Base-by-base conservation (phyloP, 2,888 invertebrate genomes). In the Meandrusa payeni region DNA sequence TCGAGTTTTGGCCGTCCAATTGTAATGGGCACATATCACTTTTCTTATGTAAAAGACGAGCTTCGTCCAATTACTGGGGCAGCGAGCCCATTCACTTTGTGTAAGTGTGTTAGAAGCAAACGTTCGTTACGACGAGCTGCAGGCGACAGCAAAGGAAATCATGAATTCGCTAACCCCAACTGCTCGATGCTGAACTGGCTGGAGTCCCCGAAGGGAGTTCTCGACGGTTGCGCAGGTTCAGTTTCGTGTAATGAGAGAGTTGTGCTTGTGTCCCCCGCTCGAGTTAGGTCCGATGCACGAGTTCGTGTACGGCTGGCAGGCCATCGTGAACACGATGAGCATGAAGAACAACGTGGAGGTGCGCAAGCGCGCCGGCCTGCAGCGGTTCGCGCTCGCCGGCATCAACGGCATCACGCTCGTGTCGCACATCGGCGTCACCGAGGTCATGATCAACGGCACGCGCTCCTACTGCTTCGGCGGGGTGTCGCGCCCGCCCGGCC, bases 281-380 rank as follows among this genome's bases (percentile, higher is more conserved):
- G 86, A 86, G 46, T 87, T 87, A 33, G 33, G 33, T 11, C 33
- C 33, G n/a, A 82, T 87, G 83, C 87, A 86, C 51, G 86, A 86
- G 46, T 87, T 87, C 50, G 86, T 87, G 3, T 87, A 87, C 52
- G 87, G 87, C 1, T 86, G 85, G 86, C 86, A 87, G 62, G 80
- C 86, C 13, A 83, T 86, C 50, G 83, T 85, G n/a, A 87, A 86
- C 54, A 85, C 86, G 1, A 85, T 87, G 85, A 85, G 85, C 41
- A 82, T 83, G 85, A 86, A 86, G 56, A 87, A 87, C 46, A 86
- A 86, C 54, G 87, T 86, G 0, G 87, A 87, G 48, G 85, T 86
- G 11, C 78, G 87, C 38, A 86, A 86, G 57, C 70, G 87, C 1
- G 87, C 86, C 7, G 87, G 87, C 0, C 58, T 86, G 9, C 87